A percentile compares a stretch with the other conserved stretches of the same genome.
phyloP scores from a whole-genome alignment of 2,888 invertebrate genomes.

The Pheosia gnoma region DNA sequence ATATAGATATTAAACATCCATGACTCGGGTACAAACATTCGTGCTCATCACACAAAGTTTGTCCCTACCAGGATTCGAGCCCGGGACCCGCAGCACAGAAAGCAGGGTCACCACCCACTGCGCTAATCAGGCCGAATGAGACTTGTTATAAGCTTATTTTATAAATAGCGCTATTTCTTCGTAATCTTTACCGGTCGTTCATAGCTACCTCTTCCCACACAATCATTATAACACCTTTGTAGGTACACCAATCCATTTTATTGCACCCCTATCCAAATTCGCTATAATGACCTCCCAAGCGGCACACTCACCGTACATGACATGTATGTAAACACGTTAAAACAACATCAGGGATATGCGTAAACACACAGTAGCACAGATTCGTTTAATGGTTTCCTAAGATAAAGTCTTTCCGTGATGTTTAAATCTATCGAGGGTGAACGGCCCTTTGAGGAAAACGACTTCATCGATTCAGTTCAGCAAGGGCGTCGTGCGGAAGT shows the following conservation, averaged over 20 bases:
- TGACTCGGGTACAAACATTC: no score
- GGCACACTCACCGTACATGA: not conserved
- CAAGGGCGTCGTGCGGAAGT: constrained; percentile 31
- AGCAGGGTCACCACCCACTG: no score
- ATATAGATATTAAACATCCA: no score
- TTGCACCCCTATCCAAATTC: not conserved
- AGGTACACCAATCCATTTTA: not conserved
- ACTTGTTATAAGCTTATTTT: no score
- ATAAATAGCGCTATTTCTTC: no score
- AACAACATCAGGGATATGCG: not conserved
- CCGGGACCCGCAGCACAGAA: no score
- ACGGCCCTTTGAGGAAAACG: constrained; percentile 63
- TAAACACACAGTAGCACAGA: constrained; percentile 9
- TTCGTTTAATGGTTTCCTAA: constrained; percentile 44
- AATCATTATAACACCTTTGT: no score
- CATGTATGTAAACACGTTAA: not conserved
- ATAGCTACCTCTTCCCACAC: no score
- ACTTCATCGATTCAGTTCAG: constrained; percentile 56
- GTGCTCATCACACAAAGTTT: no score
- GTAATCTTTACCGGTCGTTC: no score
- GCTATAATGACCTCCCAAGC: not conserved
- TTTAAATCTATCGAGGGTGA: constrained; percentile 55
- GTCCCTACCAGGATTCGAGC: no score
- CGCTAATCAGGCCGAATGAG: no score
- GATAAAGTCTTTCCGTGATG: constrained; percentile 48